phyloP scores from a whole-genome alignment of 2,888 invertebrate genomes.

The Oligia strigilis region DNA sequence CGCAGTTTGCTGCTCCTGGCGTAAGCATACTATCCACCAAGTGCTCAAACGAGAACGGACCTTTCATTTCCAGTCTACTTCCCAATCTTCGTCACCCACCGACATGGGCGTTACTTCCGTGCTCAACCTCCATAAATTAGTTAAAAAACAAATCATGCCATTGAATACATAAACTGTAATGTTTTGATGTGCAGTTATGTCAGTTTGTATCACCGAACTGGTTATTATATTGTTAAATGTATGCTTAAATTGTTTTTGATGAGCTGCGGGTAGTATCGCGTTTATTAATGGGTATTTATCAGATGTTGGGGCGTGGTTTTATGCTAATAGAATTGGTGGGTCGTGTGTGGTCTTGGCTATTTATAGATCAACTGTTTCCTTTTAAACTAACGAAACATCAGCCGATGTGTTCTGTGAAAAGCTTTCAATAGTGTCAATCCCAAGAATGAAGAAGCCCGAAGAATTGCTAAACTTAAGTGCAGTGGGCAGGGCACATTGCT shows the following conservation, averaged over 20 bases:
- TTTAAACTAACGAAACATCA: background rate
- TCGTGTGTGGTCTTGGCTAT: constrained; percentile 43
- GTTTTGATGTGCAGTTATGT: constrained; percentile 82
- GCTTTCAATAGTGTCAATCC: too few relatives aligned
- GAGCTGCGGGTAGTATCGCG: constrained; percentile 77
- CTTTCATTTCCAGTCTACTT: constrained; percentile 60
- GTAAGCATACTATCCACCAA: too few relatives aligned
- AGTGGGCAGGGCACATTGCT: too few relatives aligned
- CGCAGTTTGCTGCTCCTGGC: too few relatives aligned
- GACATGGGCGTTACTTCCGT: constrained; percentile 83
- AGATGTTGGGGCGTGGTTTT: constrained; percentile 45
- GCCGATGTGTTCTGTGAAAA: too few relatives aligned
- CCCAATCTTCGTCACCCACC: constrained; percentile 47
- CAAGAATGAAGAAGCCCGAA: too few relatives aligned
- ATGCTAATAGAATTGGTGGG: constrained; percentile 54
- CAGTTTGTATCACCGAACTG: constrained; percentile 69
- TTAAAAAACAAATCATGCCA: constrained; percentile 89
- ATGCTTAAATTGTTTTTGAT: constrained; percentile 78
- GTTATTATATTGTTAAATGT: constrained; percentile 80
- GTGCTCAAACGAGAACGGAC: too few relatives aligned
- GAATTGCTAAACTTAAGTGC: too few relatives aligned
- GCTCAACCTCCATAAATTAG: constrained; percentile 86
- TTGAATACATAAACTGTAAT: constrained; percentile 84
- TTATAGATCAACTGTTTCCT: background rate
- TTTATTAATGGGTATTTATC: constrained; percentile 64